Base-by-base conservation (phyloP, 1,140 invertebrate genomes). In the Heliothis virescens region DNA sequence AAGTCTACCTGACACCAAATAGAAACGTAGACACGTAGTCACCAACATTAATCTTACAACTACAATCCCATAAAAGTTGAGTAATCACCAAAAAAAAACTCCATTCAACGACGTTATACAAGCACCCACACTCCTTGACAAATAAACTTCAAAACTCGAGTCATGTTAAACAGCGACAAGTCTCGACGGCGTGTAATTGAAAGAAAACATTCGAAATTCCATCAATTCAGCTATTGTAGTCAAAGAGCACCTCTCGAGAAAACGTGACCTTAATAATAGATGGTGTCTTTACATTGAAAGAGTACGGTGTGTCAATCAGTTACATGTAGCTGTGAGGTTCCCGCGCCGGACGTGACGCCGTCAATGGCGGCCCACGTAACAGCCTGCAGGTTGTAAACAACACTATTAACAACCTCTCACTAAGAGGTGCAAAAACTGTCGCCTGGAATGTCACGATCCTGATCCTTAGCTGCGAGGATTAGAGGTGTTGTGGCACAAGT, bases 361-460 rank as follows among this genome's bases (percentile, higher is more conserved):
- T 93, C 86, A 94, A 94, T 86, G 75, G 89, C 89, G 89, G 88
- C 87, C 15, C 72, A 79, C 72, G 82, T 55, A 87, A 85, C 79
- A 83, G 74, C 84, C 85, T 85, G 89, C 92, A 94, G 91, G 92
- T 94, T 94, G 93, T 94, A 93, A 93, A 94, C 92, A 92, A 79
- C 69, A 83, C 85, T 86, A 91, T 93, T 94, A 92, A 91, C 92
- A 86, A 88, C 76, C 81, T 88, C 89, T 89, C 82, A 87, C 89
- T 86, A 81, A 79, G 84, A 67, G 63, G 79, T 84, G 82, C 82
- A 82, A 79, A 89, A 88, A 88, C 82, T 92, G 89, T 89, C 87
- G 83, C 86, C 69, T 13, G 67, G 79, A 65, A 79, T 86, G 78
- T 87, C 85, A 89, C 83, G 76, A 73, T 87, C 84, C 88, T 80